Percentiles rank a stretch among this genome's conserved stretches.
These are phyloP conservation scores for Sclerodermus sp. DNA, from an alignment of 2,888 invertebrate genomes.

Conservation along the genomic window DNA sequence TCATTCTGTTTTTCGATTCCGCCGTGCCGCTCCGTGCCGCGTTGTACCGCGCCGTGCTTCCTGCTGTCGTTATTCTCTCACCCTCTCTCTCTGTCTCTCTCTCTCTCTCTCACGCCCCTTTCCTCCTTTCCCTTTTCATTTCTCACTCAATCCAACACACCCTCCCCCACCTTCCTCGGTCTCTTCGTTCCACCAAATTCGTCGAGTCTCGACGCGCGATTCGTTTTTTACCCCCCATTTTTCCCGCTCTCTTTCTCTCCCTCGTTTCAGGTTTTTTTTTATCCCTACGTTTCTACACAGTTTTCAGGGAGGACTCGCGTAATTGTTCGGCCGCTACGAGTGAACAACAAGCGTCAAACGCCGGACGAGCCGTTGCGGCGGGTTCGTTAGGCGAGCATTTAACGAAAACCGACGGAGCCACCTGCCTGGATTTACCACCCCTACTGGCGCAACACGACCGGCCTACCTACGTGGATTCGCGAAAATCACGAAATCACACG, in stretches of 20 bases:
- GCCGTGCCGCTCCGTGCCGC: no score
- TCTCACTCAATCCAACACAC: background rate
- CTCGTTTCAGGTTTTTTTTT: no score
- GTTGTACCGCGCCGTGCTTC: no score
- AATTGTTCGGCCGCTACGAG: conserved; percentile 35
- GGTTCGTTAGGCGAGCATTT: conserved; percentile 43
- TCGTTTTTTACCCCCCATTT: no score
- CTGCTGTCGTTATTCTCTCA: no score
- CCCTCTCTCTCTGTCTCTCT: background rate
- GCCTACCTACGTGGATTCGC: no score
- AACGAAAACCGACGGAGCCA: conserved; percentile 27
- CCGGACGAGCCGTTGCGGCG: conserved; percentile 27
- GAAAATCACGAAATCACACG: no score
- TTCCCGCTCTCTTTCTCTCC: no score
- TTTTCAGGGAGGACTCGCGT: conserved; percentile 33
- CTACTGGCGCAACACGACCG: no score
- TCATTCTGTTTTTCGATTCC: conserved; percentile 33
- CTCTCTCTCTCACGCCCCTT: conserved; percentile 6
- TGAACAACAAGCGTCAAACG: conserved; percentile 41
- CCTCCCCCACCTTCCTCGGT: background rate
- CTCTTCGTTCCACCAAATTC: conserved; percentile 1
- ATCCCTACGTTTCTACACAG: background rate
- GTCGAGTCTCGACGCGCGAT: no score
- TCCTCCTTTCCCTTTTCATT: conserved; percentile 1
- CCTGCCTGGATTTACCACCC: background rate